phyloP scores from a whole-genome alignment of 1,140 invertebrate genomes.

The Caerostris extrusa region DNA sequence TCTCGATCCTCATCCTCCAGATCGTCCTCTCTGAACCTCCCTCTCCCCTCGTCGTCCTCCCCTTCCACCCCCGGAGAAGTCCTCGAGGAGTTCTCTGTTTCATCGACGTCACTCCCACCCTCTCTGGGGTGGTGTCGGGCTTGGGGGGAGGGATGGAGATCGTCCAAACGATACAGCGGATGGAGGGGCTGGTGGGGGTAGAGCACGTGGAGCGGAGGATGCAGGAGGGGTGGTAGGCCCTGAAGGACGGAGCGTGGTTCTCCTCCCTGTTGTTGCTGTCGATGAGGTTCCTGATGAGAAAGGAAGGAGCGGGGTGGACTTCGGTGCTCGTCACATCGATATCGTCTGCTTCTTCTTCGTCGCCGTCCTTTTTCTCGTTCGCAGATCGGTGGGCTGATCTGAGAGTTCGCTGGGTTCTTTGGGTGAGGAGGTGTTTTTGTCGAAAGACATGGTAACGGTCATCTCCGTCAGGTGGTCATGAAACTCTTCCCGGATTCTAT shows the following conservation, averaged over 20 bases:
- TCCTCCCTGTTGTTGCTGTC: conserved; percentile 45
- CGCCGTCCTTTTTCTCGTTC: conserved; percentile 65
- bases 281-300: conserved; percentile 65
- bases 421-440: conserved; percentile 11
- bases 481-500: not conserved
- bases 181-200: conserved; percentile 37
- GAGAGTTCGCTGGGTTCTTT: conserved; percentile 43
- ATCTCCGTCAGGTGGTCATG: conserved; percentile 59
- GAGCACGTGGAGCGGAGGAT: conserved; percentile 8
- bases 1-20: conserved; percentile 65
- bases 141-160: not conserved
- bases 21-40: conserved; percentile 44
- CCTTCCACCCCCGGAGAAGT: conserved; percentile 40
- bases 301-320: conserved; percentile 49
- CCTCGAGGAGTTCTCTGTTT: conserved; percentile 37
- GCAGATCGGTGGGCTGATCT: conserved; percentile 61
- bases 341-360: conserved; percentile 26
- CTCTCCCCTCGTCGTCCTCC: conserved; percentile 30
- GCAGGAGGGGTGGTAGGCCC: conserved; percentile 53
- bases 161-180: conserved; percentile 6
- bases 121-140: not conserved
- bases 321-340: conserved; percentile 72
- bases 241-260: not conserved
- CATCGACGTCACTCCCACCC: conserved; percentile 40
- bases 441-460: conserved; percentile 76